Conservation (phyloP, 2,797 vertebrate genomes). For the Nannoperca australis region DNA sequence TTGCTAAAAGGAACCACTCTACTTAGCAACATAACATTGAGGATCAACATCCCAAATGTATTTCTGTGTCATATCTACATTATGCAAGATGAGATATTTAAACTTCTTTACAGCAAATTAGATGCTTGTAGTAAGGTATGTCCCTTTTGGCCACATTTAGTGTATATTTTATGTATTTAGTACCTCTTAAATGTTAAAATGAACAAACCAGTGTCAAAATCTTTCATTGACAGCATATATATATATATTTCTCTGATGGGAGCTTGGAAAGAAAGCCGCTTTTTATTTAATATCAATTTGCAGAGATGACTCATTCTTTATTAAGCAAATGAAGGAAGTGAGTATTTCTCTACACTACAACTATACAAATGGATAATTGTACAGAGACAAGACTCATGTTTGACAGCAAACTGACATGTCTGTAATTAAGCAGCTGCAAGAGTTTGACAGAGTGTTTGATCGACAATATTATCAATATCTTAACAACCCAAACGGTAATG, state of each 20-base stretch:
- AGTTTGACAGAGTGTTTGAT: conserved; percentile 42
- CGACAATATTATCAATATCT: conserved; percentile 59
- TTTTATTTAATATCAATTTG: conserved; percentile 33
- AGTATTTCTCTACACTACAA: conserved; percentile 53
- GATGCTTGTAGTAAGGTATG: neutral
- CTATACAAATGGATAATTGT: conserved; percentile 64
- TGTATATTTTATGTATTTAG: conserved; percentile 18
- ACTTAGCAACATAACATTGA: conserved; percentile 41
- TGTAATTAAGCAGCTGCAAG: conserved; percentile 58
- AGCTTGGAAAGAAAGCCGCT: conserved; percentile 28
- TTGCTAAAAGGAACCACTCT: conserved; percentile 20
- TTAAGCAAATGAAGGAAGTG: conserved; percentile 54
- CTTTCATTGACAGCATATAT: conserved; percentile 17
- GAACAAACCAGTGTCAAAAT: conserved; percentile 47
- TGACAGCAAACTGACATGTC: conserved; percentile 70
- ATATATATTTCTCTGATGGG: conserved; percentile 1
- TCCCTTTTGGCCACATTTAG: conserved; percentile 25
- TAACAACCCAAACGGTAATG: conserved; percentile 65
- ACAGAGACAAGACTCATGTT: conserved; percentile 70
- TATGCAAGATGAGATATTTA: conserved; percentile 31
- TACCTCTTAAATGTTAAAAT: conserved; percentile 26
- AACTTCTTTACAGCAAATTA: conserved; percentile 29
- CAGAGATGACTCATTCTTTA: conserved; percentile 59
- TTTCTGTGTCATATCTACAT: conserved; percentile 38
- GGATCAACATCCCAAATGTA: conserved; percentile 48